Evolutionary conservation across 2,888 invertebrate species (phyloP), one percentile per base, ranked within the genome.

Genomic region (Tridacna gigas): DNA sequence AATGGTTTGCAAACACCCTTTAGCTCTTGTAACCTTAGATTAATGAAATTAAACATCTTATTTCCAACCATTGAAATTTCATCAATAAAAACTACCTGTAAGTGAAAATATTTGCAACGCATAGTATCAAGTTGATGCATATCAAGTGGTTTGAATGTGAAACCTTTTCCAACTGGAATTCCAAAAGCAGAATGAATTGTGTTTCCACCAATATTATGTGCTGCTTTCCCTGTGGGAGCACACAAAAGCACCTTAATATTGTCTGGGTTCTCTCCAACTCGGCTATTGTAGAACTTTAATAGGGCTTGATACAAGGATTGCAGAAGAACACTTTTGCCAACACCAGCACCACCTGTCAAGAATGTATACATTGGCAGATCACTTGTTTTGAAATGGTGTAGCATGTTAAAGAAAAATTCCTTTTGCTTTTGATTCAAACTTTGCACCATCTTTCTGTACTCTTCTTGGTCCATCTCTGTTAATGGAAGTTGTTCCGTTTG

Each of bases 1-100:
- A 82, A 82, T 11, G 77, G 73, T 47, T 77, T 77, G 9, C 47
- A 28, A 11, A 12, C 28, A 20, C 74, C 82, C 77, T 60, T 82
- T 25, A 82, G 74, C 63, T 82, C 82, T 28, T 82, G 82, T 18
- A 90, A 60, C 9, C 89, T 26, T 22, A 82, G 61, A 82, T 88
- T 81, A 1, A 88, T 80, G 74, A 78, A 86, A 71, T 87, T 81
- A 25, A 90, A 86, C 88, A 88, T 88, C 15, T 67, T 77, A 22
- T 67, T 63, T 18, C 89, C 88, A 60, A 90, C 88, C 86, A 88
- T 86, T 22, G 86, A 86, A 37, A 88, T 84, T 80, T 88, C 88
- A 83, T 87, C 85, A 47, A 82, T 86, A 61, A 87, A 73, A n/a
- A 71, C 18, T 77, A 73, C 3, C 74, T 69, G 66, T 63, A 83